Conservation (phyloP, 2,113 vertebrate species). For the Hiodon tergisus region DNA sequence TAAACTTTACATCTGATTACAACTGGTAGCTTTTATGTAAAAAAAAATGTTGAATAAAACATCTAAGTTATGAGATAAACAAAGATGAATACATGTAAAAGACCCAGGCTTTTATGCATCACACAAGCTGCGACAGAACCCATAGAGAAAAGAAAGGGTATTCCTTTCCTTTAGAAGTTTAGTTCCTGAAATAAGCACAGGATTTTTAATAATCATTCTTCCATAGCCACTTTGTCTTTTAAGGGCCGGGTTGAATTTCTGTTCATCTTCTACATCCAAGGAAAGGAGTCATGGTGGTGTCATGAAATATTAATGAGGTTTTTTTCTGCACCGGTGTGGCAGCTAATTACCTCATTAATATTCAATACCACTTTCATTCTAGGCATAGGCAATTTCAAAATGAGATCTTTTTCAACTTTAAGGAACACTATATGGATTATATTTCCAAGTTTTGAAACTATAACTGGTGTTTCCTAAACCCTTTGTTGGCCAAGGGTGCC, state of each 20-base stretch:
- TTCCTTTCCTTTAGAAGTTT: no score
- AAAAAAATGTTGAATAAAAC: no score
- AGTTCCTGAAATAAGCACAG: no score
- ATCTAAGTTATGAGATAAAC: no score
- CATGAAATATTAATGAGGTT: constrained; percentile 36
- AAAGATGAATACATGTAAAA: no score
- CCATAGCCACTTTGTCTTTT: not conserved
- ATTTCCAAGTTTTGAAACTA: not conserved
- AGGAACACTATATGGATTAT: constrained; percentile 13
- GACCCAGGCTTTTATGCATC: no score
- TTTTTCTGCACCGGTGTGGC: constrained; percentile 22
- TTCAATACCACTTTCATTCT: constrained; percentile 27
- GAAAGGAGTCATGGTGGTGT: constrained; percentile 23
- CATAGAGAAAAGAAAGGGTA: no score
- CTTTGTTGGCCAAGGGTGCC: no score
- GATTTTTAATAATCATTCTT: no score
- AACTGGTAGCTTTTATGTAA: no score
- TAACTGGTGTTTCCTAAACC: not conserved
- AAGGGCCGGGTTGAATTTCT: constrained; percentile 20
- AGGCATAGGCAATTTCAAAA: constrained; percentile 26
- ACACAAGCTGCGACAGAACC: no score
- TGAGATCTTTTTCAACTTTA: constrained; percentile 25
- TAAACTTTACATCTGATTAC: no score
- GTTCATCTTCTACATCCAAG: not conserved
- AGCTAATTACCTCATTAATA: constrained; percentile 35